These are phyloP conservation scores for Polyergus mexicanus DNA, from an alignment of 1,140 invertebrate species.

Conservation along the genomic window DNA sequence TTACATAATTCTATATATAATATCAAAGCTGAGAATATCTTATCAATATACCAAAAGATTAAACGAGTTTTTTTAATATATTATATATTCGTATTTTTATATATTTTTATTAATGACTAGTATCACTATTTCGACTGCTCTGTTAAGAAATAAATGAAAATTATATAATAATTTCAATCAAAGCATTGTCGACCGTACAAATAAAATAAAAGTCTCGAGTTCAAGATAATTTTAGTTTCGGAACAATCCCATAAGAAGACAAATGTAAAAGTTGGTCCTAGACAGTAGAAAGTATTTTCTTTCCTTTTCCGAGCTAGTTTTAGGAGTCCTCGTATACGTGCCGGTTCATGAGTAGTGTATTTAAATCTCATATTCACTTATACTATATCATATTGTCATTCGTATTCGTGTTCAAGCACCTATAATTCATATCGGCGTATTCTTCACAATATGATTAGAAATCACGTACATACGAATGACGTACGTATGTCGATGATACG, in stretches of 20 bases:
- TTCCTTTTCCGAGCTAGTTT: constrained; percentile 40
- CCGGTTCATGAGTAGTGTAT: not conserved
- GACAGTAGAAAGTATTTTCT: constrained; percentile 69
- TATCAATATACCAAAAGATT: not conserved
- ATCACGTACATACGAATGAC: constrained; percentile 4
- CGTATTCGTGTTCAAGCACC: not conserved
- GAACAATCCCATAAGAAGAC: constrained; percentile 63
- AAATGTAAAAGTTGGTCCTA: constrained; percentile 72
- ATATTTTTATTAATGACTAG: not conserved
- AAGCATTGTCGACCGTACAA: not conserved
- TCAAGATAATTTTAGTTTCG: constrained; percentile 56
- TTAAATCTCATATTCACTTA: too few relatives aligned
- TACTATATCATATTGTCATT: not conserved
- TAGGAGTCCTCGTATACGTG: not conserved
- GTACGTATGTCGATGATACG: not conserved
- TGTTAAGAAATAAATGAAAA: not conserved
- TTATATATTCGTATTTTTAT: not conserved
- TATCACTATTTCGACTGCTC: not conserved
- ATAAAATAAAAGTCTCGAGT: constrained; percentile 41
- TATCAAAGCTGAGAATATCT: not conserved
- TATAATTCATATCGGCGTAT: constrained; percentile 37
- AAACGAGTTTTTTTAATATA: not conserved
- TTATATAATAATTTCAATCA: not conserved
- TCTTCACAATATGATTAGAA: constrained; percentile 22
- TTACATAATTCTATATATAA: not conserved